Base-by-base conservation (phyloP, 2,797 vertebrate genomes). In the Neosalanx taihuensis region DNA sequence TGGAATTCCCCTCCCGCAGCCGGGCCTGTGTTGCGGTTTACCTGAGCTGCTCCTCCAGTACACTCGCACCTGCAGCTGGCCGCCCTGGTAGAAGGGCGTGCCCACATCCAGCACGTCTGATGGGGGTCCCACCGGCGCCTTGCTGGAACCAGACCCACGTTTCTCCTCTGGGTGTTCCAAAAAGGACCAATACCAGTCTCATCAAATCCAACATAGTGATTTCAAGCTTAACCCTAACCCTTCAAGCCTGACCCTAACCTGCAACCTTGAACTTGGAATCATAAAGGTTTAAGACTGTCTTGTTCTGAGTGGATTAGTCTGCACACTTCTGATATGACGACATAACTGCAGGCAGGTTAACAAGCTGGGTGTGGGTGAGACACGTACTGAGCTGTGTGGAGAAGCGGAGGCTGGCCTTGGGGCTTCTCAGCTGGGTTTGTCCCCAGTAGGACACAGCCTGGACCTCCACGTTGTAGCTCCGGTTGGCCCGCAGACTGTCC, bases 381-480 rank as follows among this genome's bases (percentile, higher is more conserved):
- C 93, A 73, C 93, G 69, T 87, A 95, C 95, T 82, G 46, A 66
- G 84, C 79, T 70, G 81, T 31, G 95, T 92, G 67, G 82, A 92
- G 85, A 98, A 97, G 71, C 81, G 92, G 6, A 97, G 88, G 61
- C 92, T 83, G 37, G 92, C 92, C 72, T 95, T 94, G 18, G 91
- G 75, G 20, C 96, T 94, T 86, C 94, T 95, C 6, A 96, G 87
- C 23, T 94, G 95, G 10, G 87, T 91, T 85, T 96, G 95, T 58
- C 93, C 93, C 96, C 96, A 97, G 41, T 95, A 95, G 0, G 94
- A 93, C 67, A 98, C 85, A 7, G 95, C 95, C 84, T 96, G 96
- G 15, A 98, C 86, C 84, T 96, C 95, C 78, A 95, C 92, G 0
- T 85, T 92, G 88, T 97, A 96, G 80, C 89, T 94, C 76, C 90